phyloP scores from a whole-genome alignment of 1,140 invertebrate species.

The Drosophila elegans region DNA sequence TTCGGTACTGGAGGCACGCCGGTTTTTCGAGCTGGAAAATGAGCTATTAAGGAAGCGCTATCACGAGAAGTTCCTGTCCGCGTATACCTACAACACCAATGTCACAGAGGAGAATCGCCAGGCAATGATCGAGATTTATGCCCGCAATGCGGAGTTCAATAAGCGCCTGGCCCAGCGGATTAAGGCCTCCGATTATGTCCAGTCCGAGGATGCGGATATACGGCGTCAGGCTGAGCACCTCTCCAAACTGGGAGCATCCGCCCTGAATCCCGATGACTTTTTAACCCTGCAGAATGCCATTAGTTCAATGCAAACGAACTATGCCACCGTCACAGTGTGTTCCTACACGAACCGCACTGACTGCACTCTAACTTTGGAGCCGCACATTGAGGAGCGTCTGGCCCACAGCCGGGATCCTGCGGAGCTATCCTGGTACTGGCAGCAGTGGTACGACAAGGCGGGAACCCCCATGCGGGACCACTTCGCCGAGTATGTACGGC shows the following conservation, averaged over 20 bases:
- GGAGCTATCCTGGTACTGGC: slow-evolving; percentile 91
- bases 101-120: slow-evolving; percentile 71
- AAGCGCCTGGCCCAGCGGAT: slow-evolving; percentile 62
- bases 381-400: slow-evolving; percentile 90
- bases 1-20: slow-evolving; percentile 42
- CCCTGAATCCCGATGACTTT: slow-evolving; percentile 57
- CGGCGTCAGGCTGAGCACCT: slow-evolving; percentile 66
- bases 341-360: slow-evolving; percentile 88
- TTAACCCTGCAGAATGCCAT: slow-evolving; percentile 87
- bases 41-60: slow-evolving; percentile 59
- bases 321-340: slow-evolving; percentile 92
- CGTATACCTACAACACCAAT: slow-evolving; percentile 74
- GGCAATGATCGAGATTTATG: slow-evolving; percentile 64
- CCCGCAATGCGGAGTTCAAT: slow-evolving; percentile 58
- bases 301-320: slow-evolving; percentile 91
- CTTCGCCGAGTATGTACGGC: slow-evolving; percentile 90
- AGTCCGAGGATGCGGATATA: slow-evolving; percentile 56
- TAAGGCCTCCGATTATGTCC: slow-evolving; percentile 37
- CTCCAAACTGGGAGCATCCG: slow-evolving; percentile 61
- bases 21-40: slow-evolving; percentile 71
- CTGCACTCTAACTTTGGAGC: slow-evolving; percentile 92
- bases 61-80: slow-evolving; percentile 51
- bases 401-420: slow-evolving; percentile 89
- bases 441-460: slow-evolving; percentile 90
- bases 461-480: slow-evolving; percentile 89